Base-by-base conservation (phyloP, 2,888 invertebrate species). In the Chrysotoxum bicinctum region DNA sequence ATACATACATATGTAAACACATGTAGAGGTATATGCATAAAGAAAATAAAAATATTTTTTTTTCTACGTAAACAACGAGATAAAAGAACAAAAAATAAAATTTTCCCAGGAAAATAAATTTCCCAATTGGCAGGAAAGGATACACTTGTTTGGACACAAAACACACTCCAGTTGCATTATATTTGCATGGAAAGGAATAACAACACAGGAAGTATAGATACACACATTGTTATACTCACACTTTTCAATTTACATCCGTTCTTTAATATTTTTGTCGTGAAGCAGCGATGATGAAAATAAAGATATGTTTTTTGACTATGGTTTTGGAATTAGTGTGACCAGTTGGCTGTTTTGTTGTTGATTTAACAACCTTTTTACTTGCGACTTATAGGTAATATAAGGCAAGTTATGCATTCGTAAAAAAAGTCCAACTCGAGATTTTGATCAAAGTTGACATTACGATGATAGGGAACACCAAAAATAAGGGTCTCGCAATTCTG, bases 71-170 rank as follows among this genome's bases (percentile, higher is more conserved):
- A 32, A 35, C 32, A 78, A 45, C 12, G 10, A n/a, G 9, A 23
- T 66, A 50, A 12, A 35, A 50, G 21, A n/a, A 64, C 12, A 23
- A 19, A 43, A 23, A 69, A 23, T 19, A 72, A 48, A 56, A 30
- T 69, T 69, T 69, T 45, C 26, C 21, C 40, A 43, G 21, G 26
- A 54, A 74, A 69, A 74, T 73, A 69, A 48, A 72, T 69, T 74
- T 73, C 62, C 58, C 69, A 69, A 64, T 54, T 62, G 50, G 54
- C 68, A 62, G 48, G 40, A 32, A 78, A 83, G 83, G 83, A 83
- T 79, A 83, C 60, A 73, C 54, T 60, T 54, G 69, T 30, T 54
- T 56, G 75, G 75, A 19, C 21, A 75, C 19, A 32, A 2, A 58
- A 19, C 7, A 68, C 26, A 30, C 21, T 3, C 58, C 58, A 52